Conservation (phyloP, 2,113 vertebrate species). For the Gobio gobio region DNA sequence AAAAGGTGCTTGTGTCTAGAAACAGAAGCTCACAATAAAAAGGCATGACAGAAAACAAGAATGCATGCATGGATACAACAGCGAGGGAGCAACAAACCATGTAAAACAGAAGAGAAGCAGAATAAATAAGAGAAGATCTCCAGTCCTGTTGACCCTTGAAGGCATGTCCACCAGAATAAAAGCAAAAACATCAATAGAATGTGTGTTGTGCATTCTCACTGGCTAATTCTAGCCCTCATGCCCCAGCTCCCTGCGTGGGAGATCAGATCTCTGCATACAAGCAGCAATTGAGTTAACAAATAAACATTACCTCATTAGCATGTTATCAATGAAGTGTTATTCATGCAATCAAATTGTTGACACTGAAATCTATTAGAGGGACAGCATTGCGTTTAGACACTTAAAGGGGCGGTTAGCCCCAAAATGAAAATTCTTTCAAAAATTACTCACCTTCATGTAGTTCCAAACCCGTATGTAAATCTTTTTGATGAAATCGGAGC, state of each 20-base stretch:
- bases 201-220: not conserved
- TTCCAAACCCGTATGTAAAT: too few species aligned
- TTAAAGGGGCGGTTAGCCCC: not conserved
- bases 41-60: not conserved
- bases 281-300: slow-evolving; percentile 8
- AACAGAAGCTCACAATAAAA: not conserved
- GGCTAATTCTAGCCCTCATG: not conserved
- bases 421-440: too few species aligned
- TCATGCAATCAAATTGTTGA: not conserved
- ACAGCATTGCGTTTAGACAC: not conserved
- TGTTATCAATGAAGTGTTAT: slow-evolving; percentile 36
- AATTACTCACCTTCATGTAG: too few species aligned
- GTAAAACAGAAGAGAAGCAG: slow-evolving; percentile 56
- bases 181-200: slow-evolving; percentile 53
- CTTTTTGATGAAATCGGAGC: too few species aligned
- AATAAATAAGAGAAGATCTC: slow-evolving; percentile 61
- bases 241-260: not conserved
- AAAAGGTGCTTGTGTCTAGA: not conserved
- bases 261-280: not conserved
- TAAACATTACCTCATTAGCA: slow-evolving; percentile 19
- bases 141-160: slow-evolving; percentile 7
- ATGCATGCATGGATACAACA: not conserved
- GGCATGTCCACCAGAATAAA: slow-evolving; percentile 35
- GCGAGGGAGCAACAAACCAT: not conserved
- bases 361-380: slow-evolving; percentile 17